A percentile compares a stretch with the other conserved stretches of the same genome.
These are phyloP conservation scores for Synchiropus splendidus DNA, from an alignment of 2,113 vertebrate genomes.

Conservation along the genomic window DNA sequence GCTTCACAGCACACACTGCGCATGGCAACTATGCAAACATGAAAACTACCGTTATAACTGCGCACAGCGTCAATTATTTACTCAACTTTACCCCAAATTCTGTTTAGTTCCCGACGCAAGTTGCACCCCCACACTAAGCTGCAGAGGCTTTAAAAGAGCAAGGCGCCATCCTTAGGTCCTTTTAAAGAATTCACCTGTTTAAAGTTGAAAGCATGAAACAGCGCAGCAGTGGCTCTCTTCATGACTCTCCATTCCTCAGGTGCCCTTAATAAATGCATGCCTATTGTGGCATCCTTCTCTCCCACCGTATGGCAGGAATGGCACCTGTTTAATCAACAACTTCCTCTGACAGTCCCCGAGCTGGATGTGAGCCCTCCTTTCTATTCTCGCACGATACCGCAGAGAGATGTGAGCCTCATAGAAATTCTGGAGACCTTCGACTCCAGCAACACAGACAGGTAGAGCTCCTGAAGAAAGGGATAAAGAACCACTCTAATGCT, in stretches of 20 bases:
- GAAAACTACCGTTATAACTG: too few relatives aligned
- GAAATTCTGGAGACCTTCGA: slow-evolving; percentile 42
- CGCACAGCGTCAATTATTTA: too few relatives aligned
- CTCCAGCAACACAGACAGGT: slow-evolving; percentile 26
- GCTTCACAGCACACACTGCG: too few relatives aligned
- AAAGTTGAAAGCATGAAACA: too few relatives aligned
- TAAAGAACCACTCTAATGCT: slow-evolving; percentile 23
- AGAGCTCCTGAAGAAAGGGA: slow-evolving; percentile 26
- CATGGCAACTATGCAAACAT: too few relatives aligned
- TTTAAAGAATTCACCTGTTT: too few relatives aligned
- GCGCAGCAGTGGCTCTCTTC: slow-evolving; percentile 9
- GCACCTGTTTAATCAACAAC: slow-evolving; percentile 64
- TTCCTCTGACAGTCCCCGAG: slow-evolving; percentile 53
- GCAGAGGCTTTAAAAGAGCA: too few relatives aligned
- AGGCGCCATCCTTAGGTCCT: too few relatives aligned
- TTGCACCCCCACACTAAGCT: too few relatives aligned
- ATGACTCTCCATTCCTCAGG: slow-evolving; percentile 29
- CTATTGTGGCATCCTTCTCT: slow-evolving; percentile 42
- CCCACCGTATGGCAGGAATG: slow-evolving; percentile 23
- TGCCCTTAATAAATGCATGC: slow-evolving; percentile 55
- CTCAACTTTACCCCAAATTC: too few relatives aligned
- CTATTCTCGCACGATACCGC: slow-evolving; percentile 42
- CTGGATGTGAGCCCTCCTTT: slow-evolving; percentile 38
- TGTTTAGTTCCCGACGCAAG: too few relatives aligned
- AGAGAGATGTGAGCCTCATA: slow-evolving; percentile 45